A percentile compares a stretch with the other conserved stretches of the same genome.
phyloP scores from a whole-genome alignment of 2,888 invertebrate genomes.

The Agrypnus murinus region DNA sequence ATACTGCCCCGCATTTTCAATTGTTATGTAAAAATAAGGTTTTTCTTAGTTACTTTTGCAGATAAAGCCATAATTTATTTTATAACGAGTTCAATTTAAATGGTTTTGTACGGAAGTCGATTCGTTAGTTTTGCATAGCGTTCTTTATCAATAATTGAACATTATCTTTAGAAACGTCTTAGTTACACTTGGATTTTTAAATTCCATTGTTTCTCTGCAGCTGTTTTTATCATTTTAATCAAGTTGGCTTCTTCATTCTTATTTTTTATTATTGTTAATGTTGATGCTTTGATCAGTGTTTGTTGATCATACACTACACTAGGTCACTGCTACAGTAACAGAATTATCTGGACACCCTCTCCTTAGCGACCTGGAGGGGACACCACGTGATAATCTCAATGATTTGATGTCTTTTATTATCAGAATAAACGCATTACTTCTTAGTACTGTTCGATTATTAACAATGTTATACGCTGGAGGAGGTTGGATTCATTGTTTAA shows the following conservation, averaged over 20 bases:
- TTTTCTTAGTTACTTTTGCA: neutral
- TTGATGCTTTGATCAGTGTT: slow-evolving; percentile 42
- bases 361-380: slow-evolving; percentile 56
- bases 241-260: slow-evolving; percentile 29
- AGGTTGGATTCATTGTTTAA: no score
- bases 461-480: no score
- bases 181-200: neutral
- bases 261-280: slow-evolving; percentile 10
- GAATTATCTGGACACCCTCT: slow-evolving; percentile 57
- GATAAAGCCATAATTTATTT: no score
- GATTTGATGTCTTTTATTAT: slow-evolving; percentile 46
- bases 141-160: no score
- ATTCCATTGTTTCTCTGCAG: neutral
- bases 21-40: no score
- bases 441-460: slow-evolving; percentile 8
- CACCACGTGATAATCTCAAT: slow-evolving; percentile 58
- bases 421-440: slow-evolving; percentile 38
- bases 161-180: slow-evolving; percentile 11
- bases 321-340: slow-evolving; percentile 46
- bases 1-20: slow-evolving; percentile 79
- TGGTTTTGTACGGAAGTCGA: no score
- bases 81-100: no score
- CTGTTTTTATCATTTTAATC: neutral
- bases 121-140: no score
- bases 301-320: slow-evolving; percentile 47